Conservation (phyloP, 2,113 vertebrate species). For the Crotalus helleri region DNA sequence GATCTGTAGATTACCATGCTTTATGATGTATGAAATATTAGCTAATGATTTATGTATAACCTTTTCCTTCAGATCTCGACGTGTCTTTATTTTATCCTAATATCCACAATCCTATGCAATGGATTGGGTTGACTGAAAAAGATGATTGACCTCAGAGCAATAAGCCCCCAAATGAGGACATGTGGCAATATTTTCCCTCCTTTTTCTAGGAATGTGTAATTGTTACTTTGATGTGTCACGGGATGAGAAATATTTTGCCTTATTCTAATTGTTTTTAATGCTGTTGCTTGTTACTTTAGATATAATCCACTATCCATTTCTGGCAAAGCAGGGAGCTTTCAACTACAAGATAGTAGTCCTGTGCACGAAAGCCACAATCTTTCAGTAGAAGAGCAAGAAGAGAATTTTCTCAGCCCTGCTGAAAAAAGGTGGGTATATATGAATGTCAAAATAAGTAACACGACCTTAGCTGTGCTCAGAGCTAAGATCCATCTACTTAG, state of each 20-base stretch:
- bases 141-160: not conserved
- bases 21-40: not conserved
- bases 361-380: constrained; percentile 16
- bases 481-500: not conserved
- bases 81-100: not conserved
- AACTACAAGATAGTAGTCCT: constrained; percentile 42
- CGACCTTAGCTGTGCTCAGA: not conserved
- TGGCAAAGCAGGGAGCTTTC: constrained; percentile 38
- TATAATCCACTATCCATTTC: constrained; percentile 14
- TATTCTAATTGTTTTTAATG: fast-evolving
- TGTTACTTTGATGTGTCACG: not conserved
- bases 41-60: not conserved
- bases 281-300: constrained; percentile 22
- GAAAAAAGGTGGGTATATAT: constrained; percentile 64
- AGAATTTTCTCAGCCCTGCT: constrained; percentile 37
- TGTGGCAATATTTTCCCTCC: not conserved
- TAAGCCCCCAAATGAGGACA: not conserved
- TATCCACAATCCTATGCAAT: not conserved
- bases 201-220: not conserved
- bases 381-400: constrained; percentile 25
- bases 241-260: not conserved
- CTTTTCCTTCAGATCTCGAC: not conserved
- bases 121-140: not conserved
- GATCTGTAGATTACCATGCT: not conserved
- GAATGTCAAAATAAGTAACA: not conserved